phyloP scores from a whole-genome alignment of 2,113 vertebrate species.

The Osmerus eperlanus region DNA sequence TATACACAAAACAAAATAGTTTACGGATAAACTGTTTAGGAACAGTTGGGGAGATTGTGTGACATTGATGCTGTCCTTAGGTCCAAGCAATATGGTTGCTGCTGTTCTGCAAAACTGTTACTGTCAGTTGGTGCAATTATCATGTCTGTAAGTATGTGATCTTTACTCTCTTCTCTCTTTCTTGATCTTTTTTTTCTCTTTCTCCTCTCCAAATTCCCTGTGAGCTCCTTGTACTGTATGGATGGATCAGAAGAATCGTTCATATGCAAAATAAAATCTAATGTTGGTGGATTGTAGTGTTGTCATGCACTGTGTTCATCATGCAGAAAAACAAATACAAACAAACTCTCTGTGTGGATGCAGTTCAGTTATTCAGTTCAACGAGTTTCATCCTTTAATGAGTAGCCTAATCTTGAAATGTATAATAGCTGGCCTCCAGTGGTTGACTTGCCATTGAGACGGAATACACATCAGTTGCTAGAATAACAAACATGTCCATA shows the following conservation, averaged over 20 bases:
- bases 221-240: slow-evolving; percentile 14
- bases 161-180: neutral
- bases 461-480: too few species aligned
- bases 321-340: neutral
- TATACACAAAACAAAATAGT: slow-evolving; percentile 18
- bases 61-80: slow-evolving; percentile 15
- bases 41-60: slow-evolving; percentile 1
- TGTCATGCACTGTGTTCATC: neutral
- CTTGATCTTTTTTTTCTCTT: neutral
- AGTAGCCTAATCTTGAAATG: too few species aligned
- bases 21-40: neutral
- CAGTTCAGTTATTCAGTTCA: too few species aligned
- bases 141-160: slow-evolving; percentile 5
- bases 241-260: slow-evolving; percentile 30
- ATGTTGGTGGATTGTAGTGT: neutral
- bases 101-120: slow-evolving; percentile 15
- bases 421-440: too few species aligned
- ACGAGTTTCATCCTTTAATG: too few species aligned
- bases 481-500: too few species aligned
- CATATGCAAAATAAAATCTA: slow-evolving; percentile 34
- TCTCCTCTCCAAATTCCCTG: neutral
- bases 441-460: too few species aligned
- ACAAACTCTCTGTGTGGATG: neutral
- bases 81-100: slow-evolving; percentile 29
- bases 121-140: slow-evolving; percentile 9